Evolutionary conservation across 2,113 vertebrate species (phyloP).

Genomic region (Pituophis catenifer): DNA sequence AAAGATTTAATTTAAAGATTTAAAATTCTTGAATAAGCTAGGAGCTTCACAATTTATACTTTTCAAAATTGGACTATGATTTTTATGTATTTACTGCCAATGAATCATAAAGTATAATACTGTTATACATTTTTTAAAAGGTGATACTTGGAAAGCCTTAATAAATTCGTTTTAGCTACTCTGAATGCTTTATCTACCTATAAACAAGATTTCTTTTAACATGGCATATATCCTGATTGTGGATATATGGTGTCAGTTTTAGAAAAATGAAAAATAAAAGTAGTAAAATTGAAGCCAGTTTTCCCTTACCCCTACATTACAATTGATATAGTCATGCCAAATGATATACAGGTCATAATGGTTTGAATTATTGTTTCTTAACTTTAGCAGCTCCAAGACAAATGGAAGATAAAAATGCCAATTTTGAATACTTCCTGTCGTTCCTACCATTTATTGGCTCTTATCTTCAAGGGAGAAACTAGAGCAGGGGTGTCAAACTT

Average conservation of each 20-base stretch:
- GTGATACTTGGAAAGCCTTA: slow-evolving; percentile 2
- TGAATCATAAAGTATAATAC: not conserved
- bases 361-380: not conserved
- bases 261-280: not conserved
- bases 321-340: not conserved
- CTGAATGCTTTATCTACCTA: not conserved
- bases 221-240: not conserved
- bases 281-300: not conserved
- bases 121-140: not conserved
- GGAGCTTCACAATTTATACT: not conserved
- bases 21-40: not conserved
- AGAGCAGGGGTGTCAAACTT: no score
- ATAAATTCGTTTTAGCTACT: not conserved
- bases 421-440: not conserved
- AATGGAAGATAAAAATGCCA: not conserved
- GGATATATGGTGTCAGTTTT: not conserved
- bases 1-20: slow-evolving; percentile 1
- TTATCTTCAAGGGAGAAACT: not conserved
- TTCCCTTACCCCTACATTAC: not conserved
- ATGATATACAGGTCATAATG: not conserved
- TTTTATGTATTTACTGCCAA: slow-evolving; percentile 1
- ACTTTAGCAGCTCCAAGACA: not conserved
- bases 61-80: not conserved
- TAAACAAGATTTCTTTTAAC: slow-evolving; percentile 1
- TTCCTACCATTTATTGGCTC: not conserved